These are phyloP conservation scores for Anser cygnoides DNA, from an alignment of 2,113 vertebrate species.

Conservation along the genomic window DNA sequence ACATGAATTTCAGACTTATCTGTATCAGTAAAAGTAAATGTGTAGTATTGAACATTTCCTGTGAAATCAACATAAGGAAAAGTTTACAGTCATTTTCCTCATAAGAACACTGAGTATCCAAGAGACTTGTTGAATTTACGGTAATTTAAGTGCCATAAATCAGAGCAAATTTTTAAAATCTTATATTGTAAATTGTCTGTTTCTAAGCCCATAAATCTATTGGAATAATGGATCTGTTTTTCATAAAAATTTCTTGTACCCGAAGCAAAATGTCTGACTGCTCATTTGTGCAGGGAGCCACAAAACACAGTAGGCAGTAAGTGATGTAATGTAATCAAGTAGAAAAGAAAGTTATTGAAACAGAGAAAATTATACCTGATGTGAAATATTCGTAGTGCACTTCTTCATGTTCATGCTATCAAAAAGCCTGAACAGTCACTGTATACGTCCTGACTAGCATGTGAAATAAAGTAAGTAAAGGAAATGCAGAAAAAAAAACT, in stretches of 20 bases:
- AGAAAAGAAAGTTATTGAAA: background rate
- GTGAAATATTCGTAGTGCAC: background rate
- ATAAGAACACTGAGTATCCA: background rate
- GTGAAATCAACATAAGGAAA: background rate
- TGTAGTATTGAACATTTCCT: background rate
- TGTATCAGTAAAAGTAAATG: background rate
- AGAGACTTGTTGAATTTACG: conserved; percentile 10
- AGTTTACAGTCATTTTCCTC: background rate
- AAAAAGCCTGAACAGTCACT: background rate
- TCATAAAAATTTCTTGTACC: background rate
- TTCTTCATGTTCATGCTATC: background rate
- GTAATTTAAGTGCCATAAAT: conserved; percentile 19
- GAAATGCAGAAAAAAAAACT: background rate
- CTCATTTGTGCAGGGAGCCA: background rate
- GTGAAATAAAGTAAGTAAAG: background rate
- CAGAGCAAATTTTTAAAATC: background rate
- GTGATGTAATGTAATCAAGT: background rate
- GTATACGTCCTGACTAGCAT: background rate
- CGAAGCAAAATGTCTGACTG: background rate
- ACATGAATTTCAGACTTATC: background rate
- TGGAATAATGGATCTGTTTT: background rate
- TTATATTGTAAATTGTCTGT: background rate
- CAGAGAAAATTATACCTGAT: background rate
- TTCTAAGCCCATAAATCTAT: background rate
- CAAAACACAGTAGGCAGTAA: background rate